phyloP scores from a whole-genome alignment of 1,140 invertebrate species.

The Danaus melanippus region DNA sequence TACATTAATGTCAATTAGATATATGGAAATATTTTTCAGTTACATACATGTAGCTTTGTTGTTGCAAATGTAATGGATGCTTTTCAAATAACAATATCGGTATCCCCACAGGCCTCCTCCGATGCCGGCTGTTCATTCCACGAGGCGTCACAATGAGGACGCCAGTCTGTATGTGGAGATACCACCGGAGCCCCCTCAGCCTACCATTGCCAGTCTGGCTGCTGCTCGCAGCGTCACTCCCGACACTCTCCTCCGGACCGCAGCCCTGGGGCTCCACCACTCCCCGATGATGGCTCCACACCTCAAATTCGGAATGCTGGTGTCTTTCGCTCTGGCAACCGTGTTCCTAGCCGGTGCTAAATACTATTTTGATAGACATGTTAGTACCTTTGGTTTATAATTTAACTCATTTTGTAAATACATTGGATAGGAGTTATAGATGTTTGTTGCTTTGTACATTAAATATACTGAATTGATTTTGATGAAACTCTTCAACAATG shows the following conservation, averaged over 20 bases:
- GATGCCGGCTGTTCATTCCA: slow-evolving; percentile 39
- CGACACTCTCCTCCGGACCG: slow-evolving; percentile 55
- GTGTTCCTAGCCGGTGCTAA: slow-evolving; percentile 78
- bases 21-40: too few species aligned
- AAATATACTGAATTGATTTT: too few species aligned
- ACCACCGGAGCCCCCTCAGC: slow-evolving; percentile 47
- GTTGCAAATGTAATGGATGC: too few species aligned
- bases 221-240: slow-evolving; percentile 60
- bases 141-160: slow-evolving; percentile 37
- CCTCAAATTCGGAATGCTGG: slow-evolving; percentile 77
- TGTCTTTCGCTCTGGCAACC: slow-evolving; percentile 76
- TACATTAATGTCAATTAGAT: too few species aligned
- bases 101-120: slow-evolving; percentile 34
- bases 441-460: too few species aligned
- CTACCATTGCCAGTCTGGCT: slow-evolving; percentile 55
- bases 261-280: slow-evolving; percentile 57
- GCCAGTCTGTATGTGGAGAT: slow-evolving; percentile 63
- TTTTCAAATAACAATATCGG: too few species aligned
- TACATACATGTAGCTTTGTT: too few species aligned
- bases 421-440: too few species aligned
- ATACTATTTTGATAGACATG: slow-evolving; percentile 79
- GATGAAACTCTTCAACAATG: too few species aligned
- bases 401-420: too few species aligned
- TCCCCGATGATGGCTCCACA: slow-evolving; percentile 72
- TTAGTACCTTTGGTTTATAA: slow-evolving; percentile 31